These are phyloP conservation scores for Oxytorus armatus DNA, from an alignment of 2,888 invertebrate species.

Conservation along the genomic window DNA sequence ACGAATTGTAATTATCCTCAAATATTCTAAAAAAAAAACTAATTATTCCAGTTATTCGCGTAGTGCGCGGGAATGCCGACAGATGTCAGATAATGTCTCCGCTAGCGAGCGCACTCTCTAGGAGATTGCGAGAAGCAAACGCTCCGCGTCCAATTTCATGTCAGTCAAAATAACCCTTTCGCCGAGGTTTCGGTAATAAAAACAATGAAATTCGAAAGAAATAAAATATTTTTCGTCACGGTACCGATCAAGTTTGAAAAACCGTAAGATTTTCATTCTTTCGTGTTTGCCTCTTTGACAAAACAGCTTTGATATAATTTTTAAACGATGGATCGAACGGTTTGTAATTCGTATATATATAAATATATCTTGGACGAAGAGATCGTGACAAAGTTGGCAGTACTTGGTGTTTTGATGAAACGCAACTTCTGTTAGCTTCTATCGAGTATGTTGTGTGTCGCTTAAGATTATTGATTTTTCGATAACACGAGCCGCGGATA, in stretches of 20 bases:
- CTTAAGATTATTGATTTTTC: slow-evolving; percentile 68
- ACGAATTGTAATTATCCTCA: neutral
- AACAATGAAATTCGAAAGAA: slow-evolving; percentile 4
- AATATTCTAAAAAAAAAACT: neutral
- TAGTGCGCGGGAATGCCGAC: slow-evolving; percentile 5
- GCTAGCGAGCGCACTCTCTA: slow-evolving; percentile 28
- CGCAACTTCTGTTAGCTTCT: slow-evolving; percentile 37
- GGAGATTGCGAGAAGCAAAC: neutral
- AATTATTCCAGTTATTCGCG: slow-evolving; percentile 1
- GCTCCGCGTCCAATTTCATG: slow-evolving; percentile 36
- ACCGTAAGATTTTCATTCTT: slow-evolving; percentile 1
- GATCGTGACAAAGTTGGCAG: slow-evolving; percentile 52
- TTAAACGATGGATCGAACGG: slow-evolving; percentile 4
- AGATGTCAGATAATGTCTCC: slow-evolving; percentile 38
- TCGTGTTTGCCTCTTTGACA: too few relatives aligned
- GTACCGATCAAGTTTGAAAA: neutral
- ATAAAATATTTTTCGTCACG: neutral
- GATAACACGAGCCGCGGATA: slow-evolving; percentile 22
- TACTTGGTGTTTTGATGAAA: neutral
- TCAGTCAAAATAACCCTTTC: neutral
- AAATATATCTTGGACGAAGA: neutral
- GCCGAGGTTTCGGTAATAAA: slow-evolving; percentile 12
- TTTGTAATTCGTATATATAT: slow-evolving; percentile 6
- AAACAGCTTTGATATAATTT: neutral
- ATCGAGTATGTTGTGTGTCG: slow-evolving; percentile 44